Evolutionary conservation across 2,797 vertebrate genomes (phyloP).

Genomic region (Enteromius anoplus): DNA sequence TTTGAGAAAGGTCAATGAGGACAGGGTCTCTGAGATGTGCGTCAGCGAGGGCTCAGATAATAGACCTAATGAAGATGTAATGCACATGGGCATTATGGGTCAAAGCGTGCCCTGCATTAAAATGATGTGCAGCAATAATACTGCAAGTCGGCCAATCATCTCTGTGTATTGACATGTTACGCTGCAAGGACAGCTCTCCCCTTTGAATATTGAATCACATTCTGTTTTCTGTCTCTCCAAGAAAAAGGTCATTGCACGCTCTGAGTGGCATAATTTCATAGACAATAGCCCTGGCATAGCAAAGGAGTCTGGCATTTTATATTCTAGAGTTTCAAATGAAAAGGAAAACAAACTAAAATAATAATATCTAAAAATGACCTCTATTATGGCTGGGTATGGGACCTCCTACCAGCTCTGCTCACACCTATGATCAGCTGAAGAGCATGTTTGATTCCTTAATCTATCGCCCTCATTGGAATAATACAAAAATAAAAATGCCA

Average conservation of each 20-base stretch:
- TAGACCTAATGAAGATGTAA: constrained; percentile 62
- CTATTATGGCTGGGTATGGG: constrained; percentile 49
- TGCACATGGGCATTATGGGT: constrained; percentile 41
- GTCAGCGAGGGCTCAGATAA: constrained; percentile 49
- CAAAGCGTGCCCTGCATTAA: constrained; percentile 47
- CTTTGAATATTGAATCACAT: constrained; percentile 47
- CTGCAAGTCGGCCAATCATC: constrained; percentile 22
- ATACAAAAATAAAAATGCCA: constrained; percentile 60
- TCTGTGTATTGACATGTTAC: constrained; percentile 35
- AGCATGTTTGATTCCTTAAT: constrained; percentile 52
- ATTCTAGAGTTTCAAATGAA: neutral
- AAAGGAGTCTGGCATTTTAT: neutral
- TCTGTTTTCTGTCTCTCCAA: constrained; percentile 38
- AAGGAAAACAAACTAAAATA: neutral
- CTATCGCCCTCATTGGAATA: constrained; percentile 57
- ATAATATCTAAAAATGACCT: constrained; percentile 51
- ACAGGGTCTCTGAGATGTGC: constrained; percentile 38
- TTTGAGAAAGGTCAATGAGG: constrained; percentile 56
- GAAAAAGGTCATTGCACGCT: constrained; percentile 40
- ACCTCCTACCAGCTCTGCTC: constrained; percentile 16
- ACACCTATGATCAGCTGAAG: constrained; percentile 42
- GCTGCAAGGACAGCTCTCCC: constrained; percentile 13
- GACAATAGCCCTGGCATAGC: neutral
- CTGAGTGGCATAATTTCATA: neutral
- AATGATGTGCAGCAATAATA: constrained; percentile 46